phyloP scores from a whole-genome alignment of 2,797 vertebrate species.

The Molossus alvarezi region DNA sequence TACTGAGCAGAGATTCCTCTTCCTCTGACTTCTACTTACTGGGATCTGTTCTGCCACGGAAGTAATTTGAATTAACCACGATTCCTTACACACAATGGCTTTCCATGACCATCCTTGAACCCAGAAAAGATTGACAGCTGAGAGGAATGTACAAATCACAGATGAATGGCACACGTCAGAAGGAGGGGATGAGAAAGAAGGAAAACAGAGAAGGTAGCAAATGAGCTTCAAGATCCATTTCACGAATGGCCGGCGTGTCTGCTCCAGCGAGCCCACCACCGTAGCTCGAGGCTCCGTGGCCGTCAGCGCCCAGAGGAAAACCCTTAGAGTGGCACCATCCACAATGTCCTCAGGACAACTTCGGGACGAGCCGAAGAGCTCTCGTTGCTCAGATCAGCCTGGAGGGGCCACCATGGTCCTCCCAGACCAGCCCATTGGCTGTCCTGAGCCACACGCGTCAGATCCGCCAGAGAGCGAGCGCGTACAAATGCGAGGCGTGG shows the following conservation, averaged over 20 bases:
- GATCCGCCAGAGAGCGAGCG: neutral
- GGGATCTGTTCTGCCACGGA: neutral
- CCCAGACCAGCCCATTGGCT: neutral
- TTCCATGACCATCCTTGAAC: neutral
- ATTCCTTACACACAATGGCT: neutral
- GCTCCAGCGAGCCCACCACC: neutral
- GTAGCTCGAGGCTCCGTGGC: neutral
- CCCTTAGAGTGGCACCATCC: no score
- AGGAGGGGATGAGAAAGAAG: neutral
- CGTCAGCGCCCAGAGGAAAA: neutral
- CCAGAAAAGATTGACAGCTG: neutral
- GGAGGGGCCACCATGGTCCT: neutral
- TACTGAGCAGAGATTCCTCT: neutral
- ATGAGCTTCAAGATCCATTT: neutral
- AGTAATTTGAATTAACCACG: neutral
- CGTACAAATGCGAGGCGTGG: neutral
- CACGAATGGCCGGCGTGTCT: neutral
- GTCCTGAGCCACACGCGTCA: neutral
- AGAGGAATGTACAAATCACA: neutral
- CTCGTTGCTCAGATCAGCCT: neutral
- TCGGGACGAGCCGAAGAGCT: neutral
- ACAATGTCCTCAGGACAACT: neutral
- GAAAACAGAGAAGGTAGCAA: neutral
- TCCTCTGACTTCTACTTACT: neutral
- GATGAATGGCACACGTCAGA: neutral